phyloP scores from a whole-genome alignment of 2,888 invertebrate species.

The Harpalus rufipes region DNA sequence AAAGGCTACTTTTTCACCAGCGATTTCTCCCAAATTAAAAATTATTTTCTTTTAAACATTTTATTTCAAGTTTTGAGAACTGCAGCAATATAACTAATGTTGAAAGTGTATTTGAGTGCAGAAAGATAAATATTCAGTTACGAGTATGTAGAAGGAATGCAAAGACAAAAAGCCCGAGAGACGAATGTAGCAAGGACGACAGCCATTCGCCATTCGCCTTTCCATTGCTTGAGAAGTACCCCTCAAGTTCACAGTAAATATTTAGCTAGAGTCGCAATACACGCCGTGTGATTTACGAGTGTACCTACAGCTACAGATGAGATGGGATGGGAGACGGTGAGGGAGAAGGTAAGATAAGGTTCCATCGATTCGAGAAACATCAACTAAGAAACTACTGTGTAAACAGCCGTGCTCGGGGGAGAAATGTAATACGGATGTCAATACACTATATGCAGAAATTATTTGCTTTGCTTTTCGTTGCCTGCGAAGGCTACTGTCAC shows the following conservation, averaged over 20 bases:
- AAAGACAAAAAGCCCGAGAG: slow-evolving; percentile 20
- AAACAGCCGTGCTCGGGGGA: slow-evolving; percentile 38
- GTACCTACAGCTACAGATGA: slow-evolving; percentile 38
- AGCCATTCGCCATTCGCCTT: neutral
- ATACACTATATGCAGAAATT: slow-evolving; percentile 55
- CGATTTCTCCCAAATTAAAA: no score
- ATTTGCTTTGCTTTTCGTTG: slow-evolving; percentile 54
- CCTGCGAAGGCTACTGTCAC: slow-evolving; percentile 19
- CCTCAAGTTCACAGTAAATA: slow-evolving; percentile 61
- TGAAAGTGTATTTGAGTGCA: slow-evolving; percentile 51
- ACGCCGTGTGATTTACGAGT: slow-evolving; percentile 59
- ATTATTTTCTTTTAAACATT: no score
- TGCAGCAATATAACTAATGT: slow-evolving; percentile 10
- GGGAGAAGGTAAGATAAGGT: slow-evolving; percentile 54
- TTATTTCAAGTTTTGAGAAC: no score
- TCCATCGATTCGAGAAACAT: slow-evolving; percentile 61
- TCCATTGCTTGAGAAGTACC: slow-evolving; percentile 14
- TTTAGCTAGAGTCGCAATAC: slow-evolving; percentile 63
- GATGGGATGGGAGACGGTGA: slow-evolving; percentile 43
- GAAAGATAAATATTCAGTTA: slow-evolving; percentile 44
- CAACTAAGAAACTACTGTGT: slow-evolving; percentile 56
- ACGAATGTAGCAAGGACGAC: neutral
- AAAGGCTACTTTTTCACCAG: no score
- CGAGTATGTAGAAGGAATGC: neutral
- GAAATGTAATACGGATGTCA: slow-evolving; percentile 54